These are phyloP conservation scores for Aphyosemion australe DNA, from an alignment of 2,113 vertebrate genomes.

Conservation along the genomic window DNA sequence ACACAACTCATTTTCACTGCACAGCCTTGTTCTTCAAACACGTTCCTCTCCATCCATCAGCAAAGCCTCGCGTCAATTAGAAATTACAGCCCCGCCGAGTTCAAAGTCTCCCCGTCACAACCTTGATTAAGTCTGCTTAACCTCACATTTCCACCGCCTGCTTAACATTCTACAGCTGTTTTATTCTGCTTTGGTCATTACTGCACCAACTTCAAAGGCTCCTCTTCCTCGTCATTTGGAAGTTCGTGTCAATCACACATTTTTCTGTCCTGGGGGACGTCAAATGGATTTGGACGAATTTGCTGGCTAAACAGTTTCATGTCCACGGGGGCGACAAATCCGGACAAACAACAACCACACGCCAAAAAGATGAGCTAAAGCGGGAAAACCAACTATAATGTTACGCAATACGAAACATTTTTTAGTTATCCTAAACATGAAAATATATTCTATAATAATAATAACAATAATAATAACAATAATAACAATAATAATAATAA, in stretches of 20 bases:
- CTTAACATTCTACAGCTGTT: slow-evolving; percentile 83
- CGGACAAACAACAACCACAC: too few relatives aligned
- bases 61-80: slow-evolving; percentile 71
- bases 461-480: too few relatives aligned
- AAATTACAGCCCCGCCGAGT: slow-evolving; percentile 77
- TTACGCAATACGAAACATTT: too few relatives aligned
- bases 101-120: slow-evolving; percentile 79
- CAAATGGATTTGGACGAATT: slow-evolving; percentile 58
- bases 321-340: slow-evolving; percentile 18
- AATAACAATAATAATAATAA: too few relatives aligned
- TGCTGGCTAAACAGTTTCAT: slow-evolving; percentile 21
- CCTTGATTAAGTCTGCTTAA: slow-evolving; percentile 81
- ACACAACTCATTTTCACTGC: slow-evolving; percentile 37
- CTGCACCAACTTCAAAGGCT: slow-evolving; percentile 83
- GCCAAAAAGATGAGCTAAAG: too few relatives aligned
- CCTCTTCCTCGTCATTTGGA: slow-evolving; percentile 75
- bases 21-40: slow-evolving; percentile 64
- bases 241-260: slow-evolving; percentile 79
- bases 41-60: slow-evolving; percentile 76
- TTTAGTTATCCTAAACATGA: too few relatives aligned
- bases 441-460: too few relatives aligned
- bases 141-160: slow-evolving; percentile 77
- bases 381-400: too few relatives aligned
- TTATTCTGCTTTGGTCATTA: slow-evolving; percentile 84
- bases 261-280: slow-evolving; percentile 53